Evolutionary conservation across 2,797 vertebrate genomes (phyloP), one percentile per base, ranked within the genome.

Genomic region (Arnoldichthys spilopterus): DNA sequence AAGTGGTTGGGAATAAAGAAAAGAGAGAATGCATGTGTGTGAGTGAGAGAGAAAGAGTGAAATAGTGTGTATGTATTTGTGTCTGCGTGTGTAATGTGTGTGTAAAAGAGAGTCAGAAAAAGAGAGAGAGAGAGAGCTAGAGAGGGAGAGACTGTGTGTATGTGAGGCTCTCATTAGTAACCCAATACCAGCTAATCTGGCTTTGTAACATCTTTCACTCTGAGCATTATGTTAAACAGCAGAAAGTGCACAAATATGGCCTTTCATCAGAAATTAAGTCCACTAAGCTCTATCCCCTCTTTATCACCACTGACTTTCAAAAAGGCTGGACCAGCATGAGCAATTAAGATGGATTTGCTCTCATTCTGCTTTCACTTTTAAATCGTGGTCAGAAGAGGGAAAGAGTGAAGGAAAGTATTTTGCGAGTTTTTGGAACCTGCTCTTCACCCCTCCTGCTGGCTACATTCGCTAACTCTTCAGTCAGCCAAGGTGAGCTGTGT

Each of bases 121-220:
- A 16, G 24, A 28, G 56, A 28, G 24, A 30, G 56, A 59, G 56
- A 59, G 58, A 34, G 59, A 62, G 7, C 24, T 22, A 58, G 2
- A 20, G 28, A 20, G 30, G 8, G 43, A 12, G 37, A 4, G 47
- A 16, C 4, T 8, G 45, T 51, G 26, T 70, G 45, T 69, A 45
- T 51, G 79, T 69, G 76, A 49, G 73, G 71, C 73, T 63, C 84
- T 82, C 76, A 76, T 83, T 87, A 84, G 83, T 87, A 85, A 86
- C 77, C 83, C 73, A 82, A 87, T 81, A 85, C 82, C 66, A 82
- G 83, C 83, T 86, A 86, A 86, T 87, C 83, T 74, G 28, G 80
- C 80, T 86, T 83, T 82, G 81, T 82, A 81, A 79, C 85, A 85
- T 82, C 83, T n/a, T 85, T 81, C 78, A 73, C 80, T 59, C 79